Conservation (phyloP, 2,113 vertebrate genomes). For the Prinia subflava region DNA sequence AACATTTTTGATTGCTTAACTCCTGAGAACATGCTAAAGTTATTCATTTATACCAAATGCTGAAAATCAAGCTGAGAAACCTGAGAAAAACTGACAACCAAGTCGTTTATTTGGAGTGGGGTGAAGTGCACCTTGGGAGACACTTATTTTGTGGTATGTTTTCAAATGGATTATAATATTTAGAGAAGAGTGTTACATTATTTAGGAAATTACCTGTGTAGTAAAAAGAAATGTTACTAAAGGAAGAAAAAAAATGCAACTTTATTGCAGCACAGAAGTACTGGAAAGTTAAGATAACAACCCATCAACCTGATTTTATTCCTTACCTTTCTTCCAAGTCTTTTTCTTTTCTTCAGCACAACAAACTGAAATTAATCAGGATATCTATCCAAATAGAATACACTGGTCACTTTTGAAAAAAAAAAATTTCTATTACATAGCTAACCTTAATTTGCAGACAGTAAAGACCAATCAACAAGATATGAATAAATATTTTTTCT, state of each 20-base stretch:
- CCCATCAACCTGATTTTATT: neutral
- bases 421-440: neutral
- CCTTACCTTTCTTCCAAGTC: neutral
- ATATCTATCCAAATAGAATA: neutral
- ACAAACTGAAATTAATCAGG: neutral
- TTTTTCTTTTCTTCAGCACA: neutral
- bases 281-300: neutral
- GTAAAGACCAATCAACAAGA: neutral
- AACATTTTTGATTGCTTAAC: neutral
- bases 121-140: neutral
- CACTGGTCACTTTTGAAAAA: neutral
- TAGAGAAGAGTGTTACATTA: neutral
- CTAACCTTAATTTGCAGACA: neutral
- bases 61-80: neutral
- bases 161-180: neutral
- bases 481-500: neutral
- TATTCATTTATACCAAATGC: neutral
- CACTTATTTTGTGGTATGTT: neutral
- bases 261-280: neutral
- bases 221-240: neutral
- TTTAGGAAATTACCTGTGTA: neutral
- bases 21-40: neutral
- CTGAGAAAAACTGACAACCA: neutral
- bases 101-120: neutral
- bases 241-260: neutral